Percentiles rank a stretch among this genome's conserved stretches.
phyloP scores from a whole-genome alignment of 2,888 invertebrate genomes.

The Drosophila leonis region DNA sequence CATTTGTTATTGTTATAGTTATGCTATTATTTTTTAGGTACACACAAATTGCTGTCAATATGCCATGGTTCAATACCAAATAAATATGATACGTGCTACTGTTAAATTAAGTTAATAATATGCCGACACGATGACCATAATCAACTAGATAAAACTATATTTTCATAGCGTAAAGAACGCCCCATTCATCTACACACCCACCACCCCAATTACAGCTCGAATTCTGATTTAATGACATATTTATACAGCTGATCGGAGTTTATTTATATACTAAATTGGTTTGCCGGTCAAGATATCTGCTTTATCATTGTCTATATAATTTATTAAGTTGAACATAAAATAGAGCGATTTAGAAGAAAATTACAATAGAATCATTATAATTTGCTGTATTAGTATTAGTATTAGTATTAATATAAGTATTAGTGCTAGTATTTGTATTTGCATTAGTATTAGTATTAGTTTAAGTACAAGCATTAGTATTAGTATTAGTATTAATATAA shows the following conservation, averaged over 20 bases:
- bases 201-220: conserved; percentile 25
- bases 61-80: conserved; percentile 56
- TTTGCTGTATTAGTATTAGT: neutral
- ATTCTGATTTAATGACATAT: conserved; percentile 41
- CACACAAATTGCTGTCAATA: conserved; percentile 66
- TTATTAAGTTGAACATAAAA: neutral
- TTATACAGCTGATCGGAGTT: conserved; percentile 2
- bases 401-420: neutral
- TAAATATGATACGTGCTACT: conserved; percentile 76
- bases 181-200: conserved; percentile 17
- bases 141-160: conserved; percentile 30
- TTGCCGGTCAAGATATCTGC: conserved; percentile 7
- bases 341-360: neutral
- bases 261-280: conserved; percentile 21
- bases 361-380: neutral
- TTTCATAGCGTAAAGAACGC: conserved; percentile 30
- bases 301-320: neutral
- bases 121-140: conserved; percentile 39
- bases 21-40: conserved; percentile 67
- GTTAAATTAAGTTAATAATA: conserved; percentile 75
- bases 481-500: neutral
- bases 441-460: neutral
- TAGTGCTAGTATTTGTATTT: neutral
- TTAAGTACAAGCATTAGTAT: neutral
- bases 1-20: conserved; percentile 67